These are phyloP conservation scores for Anser cygnoides DNA, from an alignment of 2,113 vertebrate species.

Conservation along the genomic window DNA sequence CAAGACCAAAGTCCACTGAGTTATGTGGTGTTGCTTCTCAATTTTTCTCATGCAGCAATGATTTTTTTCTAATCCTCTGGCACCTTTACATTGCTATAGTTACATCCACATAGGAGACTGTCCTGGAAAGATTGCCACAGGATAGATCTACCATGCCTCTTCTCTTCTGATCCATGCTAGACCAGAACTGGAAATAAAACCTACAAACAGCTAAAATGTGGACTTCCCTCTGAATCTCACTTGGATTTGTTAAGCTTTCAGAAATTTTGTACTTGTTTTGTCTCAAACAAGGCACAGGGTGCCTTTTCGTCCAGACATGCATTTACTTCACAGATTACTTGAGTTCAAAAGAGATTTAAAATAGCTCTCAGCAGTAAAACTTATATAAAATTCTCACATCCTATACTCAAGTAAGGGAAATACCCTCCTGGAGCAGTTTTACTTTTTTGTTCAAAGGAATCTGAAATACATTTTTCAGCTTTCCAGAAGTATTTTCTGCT, in stretches of 20 bases:
- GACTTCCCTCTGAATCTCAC: neutral
- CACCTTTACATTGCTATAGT: neutral
- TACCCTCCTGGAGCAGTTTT: neutral
- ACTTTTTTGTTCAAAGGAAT: constrained; percentile 61
- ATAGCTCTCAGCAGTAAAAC: neutral
- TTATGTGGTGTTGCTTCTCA: neutral
- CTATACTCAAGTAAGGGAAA: neutral
- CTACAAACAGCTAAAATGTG: neutral
- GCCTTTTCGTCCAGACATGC: neutral
- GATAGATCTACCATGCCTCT: neutral
- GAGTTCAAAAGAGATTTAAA: constrained; percentile 12
- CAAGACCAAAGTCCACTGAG: neutral
- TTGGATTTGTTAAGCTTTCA: neutral
- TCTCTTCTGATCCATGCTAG: neutral
- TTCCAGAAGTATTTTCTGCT: constrained; percentile 49
- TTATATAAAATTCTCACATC: neutral
- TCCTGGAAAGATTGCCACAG: neutral
- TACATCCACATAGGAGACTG: neutral
- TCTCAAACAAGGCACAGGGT: neutral
- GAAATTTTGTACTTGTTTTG: neutral
- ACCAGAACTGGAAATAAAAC: neutral
- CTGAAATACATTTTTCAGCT: constrained; percentile 47
- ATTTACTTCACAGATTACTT: neutral
- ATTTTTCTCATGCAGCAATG: neutral
- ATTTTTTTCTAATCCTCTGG: neutral